phyloP scores from a whole-genome alignment of 2,113 vertebrate species.

The Oreotrochilus melanogaster region DNA sequence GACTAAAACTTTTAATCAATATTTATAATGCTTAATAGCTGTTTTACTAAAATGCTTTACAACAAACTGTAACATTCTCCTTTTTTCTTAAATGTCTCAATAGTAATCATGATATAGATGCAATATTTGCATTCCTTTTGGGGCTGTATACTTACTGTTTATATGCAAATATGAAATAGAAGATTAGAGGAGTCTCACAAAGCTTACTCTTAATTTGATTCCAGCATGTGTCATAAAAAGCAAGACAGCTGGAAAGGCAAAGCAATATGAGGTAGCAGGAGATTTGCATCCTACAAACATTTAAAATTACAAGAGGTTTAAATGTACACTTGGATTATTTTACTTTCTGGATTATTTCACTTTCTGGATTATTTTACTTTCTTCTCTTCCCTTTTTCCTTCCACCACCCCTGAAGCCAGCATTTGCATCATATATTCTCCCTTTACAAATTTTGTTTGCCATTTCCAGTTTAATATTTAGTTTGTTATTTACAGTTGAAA shows the following conservation, averaged over 20 bases:
- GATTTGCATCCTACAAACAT: neutral
- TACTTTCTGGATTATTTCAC: neutral
- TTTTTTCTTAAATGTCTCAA: neutral
- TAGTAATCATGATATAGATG: neutral
- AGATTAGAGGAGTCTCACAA: neutral
- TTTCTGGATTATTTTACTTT: neutral
- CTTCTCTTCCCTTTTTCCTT: neutral
- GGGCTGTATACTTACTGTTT: neutral
- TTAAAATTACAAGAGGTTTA: neutral
- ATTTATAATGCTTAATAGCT: neutral
- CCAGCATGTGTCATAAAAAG: neutral
- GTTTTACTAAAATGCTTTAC: neutral
- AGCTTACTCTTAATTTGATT: slow-evolving; percentile 1
- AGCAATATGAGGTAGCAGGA: neutral
- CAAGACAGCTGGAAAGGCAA: neutral
- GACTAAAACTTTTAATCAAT: neutral
- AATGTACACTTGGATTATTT: neutral
- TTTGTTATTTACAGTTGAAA: neutral
- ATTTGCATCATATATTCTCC: neutral
- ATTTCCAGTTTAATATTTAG: neutral
- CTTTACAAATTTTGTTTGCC: neutral
- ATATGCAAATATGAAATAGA: neutral
- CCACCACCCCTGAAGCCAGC: neutral
- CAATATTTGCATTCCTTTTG: neutral
- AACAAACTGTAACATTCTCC: neutral